phyloP scores from a whole-genome alignment of 1,140 invertebrate genomes.

The Diabrotica virgifera region DNA sequence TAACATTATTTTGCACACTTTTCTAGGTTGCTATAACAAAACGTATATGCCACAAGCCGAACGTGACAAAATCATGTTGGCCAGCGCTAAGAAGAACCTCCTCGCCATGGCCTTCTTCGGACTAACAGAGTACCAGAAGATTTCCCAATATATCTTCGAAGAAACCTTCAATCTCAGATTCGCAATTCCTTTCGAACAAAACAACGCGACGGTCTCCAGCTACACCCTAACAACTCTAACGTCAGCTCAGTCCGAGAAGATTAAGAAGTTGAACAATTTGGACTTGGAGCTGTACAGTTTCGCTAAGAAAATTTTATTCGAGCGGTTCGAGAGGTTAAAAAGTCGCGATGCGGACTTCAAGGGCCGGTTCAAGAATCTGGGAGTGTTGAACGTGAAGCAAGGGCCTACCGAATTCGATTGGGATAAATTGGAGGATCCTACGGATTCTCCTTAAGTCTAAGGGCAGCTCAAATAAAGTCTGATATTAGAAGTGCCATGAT shows the following conservation, averaged over 20 bases:
- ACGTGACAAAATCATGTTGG: slow-evolving; percentile 78
- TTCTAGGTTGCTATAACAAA: slow-evolving; percentile 82
- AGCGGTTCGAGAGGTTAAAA: slow-evolving; percentile 78
- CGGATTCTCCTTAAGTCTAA: not conserved
- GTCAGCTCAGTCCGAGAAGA: slow-evolving; percentile 67
- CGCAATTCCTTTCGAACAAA: slow-evolving; percentile 82
- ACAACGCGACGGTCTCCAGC: slow-evolving; percentile 83
- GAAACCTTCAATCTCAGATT: slow-evolving; percentile 94
- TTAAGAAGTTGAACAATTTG: slow-evolving; percentile 80
- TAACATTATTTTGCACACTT: not conserved
- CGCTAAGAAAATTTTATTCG: slow-evolving; percentile 84
- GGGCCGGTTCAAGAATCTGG: slow-evolving; percentile 74
- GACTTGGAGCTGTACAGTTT: slow-evolving; percentile 94
- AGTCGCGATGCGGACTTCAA: slow-evolving; percentile 76
- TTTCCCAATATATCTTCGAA: slow-evolving; percentile 95
- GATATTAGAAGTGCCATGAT: not conserved
- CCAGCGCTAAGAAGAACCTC: slow-evolving; percentile 93
- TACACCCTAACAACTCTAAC: slow-evolving; percentile 71
- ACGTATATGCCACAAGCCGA: slow-evolving; percentile 67
- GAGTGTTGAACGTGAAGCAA: slow-evolving; percentile 66
- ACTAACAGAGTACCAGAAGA: slow-evolving; percentile 86
- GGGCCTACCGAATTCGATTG: slow-evolving; percentile 81
- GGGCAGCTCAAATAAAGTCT: not conserved
- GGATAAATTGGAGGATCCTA: slow-evolving; percentile 55
- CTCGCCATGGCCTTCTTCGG: slow-evolving; percentile 96